Evolutionary conservation across 2,888 invertebrate genomes (phyloP).

Genomic region (Lasioglossum calceatum): DNA sequence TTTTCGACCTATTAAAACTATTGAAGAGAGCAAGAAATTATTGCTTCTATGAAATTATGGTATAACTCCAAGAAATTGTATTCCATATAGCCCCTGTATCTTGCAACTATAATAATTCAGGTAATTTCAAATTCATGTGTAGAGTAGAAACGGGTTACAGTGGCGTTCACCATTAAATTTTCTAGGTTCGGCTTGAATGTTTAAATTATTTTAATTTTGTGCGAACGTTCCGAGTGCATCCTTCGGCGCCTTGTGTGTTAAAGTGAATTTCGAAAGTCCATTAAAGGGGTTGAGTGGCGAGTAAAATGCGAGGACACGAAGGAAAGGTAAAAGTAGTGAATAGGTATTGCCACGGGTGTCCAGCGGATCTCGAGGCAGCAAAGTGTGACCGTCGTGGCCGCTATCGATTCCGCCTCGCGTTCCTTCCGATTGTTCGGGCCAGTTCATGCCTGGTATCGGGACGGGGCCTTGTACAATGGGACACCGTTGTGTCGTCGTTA

Average conservation of each 20-base stretch:
- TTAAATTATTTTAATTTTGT: no score
- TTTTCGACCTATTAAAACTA: no score
- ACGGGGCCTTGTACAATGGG: conserved; percentile 59
- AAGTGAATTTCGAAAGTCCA: background rate
- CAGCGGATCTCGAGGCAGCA: conserved; percentile 58
- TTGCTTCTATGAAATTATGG: no score
- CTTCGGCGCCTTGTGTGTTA: background rate
- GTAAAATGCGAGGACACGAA: conserved; percentile 8
- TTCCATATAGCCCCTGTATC: no score
- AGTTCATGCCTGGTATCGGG: conserved; percentile 75
- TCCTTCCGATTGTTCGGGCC: conserved; percentile 74
- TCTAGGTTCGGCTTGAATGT: no score
- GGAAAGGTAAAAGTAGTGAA: conserved; percentile 46
- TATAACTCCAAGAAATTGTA: no score
- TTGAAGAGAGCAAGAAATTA: no score
- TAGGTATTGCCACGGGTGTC: conserved; percentile 40
- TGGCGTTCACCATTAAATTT: no score
- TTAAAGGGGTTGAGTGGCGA: conserved; percentile 1
- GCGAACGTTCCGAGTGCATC: no score
- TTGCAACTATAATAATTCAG: no score
- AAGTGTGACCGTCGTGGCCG: conserved; percentile 62
- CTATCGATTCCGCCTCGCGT: conserved; percentile 64
- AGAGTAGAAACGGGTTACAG: no score
- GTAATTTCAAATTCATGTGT: no score
- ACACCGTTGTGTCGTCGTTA: conserved; percentile 66